phyloP scores from a whole-genome alignment of 2,113 vertebrate genomes.

The Ellobius talpinus region DNA sequence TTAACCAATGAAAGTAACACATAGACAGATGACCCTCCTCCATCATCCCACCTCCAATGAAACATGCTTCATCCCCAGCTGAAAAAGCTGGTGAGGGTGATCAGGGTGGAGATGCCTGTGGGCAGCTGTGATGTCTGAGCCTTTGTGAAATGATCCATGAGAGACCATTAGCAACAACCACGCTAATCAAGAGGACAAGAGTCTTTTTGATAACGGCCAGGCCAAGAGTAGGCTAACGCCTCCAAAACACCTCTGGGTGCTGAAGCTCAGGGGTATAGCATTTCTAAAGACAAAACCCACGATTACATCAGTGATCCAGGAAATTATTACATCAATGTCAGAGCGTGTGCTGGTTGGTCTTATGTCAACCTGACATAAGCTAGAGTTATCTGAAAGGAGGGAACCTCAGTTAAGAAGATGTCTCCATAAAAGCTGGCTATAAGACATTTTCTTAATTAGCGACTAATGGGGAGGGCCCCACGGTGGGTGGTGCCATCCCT shows the following conservation, averaged over 20 bases:
- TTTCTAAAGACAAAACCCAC: neutral
- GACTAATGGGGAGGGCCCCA: neutral
- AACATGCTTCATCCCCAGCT: too few relatives aligned
- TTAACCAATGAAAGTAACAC: too few relatives aligned
- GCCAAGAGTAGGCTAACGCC: neutral
- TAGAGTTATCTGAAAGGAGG: neutral
- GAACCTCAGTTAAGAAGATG: neutral
- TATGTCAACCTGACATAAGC: neutral
- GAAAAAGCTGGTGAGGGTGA: neutral
- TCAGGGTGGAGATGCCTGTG: fast-evolving
- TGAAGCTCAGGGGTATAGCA: neutral
- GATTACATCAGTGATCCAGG: neutral
- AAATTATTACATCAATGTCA: neutral
- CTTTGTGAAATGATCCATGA: neutral
- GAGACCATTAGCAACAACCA: neutral
- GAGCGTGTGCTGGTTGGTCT: neutral
- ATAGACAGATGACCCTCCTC: too few relatives aligned
- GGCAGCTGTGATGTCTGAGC: fast-evolving
- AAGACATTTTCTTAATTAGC: neutral
- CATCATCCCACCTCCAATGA: neutral
- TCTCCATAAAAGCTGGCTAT: neutral
- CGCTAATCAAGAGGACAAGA: neutral
- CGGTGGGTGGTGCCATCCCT: neutral
- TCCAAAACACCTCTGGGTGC: neutral
- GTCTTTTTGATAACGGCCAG: neutral